A percentile compares a stretch with the other conserved stretches of the same genome.
Evolutionary conservation across 2,797 vertebrate genomes (phyloP).

Genomic region (Chloroceryle amazona): DNA sequence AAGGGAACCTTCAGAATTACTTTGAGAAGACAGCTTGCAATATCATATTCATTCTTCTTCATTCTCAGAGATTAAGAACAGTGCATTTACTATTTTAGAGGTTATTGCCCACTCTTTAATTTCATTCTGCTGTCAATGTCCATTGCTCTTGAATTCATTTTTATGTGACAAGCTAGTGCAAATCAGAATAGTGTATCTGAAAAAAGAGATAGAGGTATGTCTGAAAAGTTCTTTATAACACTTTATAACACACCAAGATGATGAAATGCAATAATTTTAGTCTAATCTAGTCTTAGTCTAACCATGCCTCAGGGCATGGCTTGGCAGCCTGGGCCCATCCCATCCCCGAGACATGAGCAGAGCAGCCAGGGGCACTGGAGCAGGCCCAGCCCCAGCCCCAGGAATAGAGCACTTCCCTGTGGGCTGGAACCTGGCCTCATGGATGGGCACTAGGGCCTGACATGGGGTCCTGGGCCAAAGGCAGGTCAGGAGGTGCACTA

Average conservation of each 20-base stretch:
- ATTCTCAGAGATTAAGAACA: slow-evolving; percentile 21
- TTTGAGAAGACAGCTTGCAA: not conserved
- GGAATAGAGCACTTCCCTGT: accelerated
- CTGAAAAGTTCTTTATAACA: not conserved
- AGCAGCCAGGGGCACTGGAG: accelerated
- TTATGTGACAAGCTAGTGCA: not conserved
- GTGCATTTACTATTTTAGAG: not conserved
- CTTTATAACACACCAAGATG: not conserved
- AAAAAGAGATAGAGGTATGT: not conserved
- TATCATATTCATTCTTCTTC: not conserved
- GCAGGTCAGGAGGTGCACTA: accelerated
- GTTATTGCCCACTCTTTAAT: not conserved
- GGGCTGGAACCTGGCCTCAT: too few species aligned
- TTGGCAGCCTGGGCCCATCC: not conserved
- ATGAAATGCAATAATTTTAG: not conserved
- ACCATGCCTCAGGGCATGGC: accelerated
- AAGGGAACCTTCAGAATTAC: not conserved
- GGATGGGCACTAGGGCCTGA: not conserved
- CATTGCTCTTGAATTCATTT: not conserved
- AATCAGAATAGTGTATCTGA: not conserved
- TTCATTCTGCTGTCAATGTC: not conserved
- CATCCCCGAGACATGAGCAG: not conserved
- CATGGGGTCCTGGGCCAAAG: too few species aligned
- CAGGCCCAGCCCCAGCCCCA: accelerated
- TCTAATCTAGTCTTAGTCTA: not conserved